Evolutionary conservation across 1,140 invertebrate genomes (phyloP), one percentile per base, ranked within the genome.

Genomic region (Zaprionus lachaisei): DNA sequence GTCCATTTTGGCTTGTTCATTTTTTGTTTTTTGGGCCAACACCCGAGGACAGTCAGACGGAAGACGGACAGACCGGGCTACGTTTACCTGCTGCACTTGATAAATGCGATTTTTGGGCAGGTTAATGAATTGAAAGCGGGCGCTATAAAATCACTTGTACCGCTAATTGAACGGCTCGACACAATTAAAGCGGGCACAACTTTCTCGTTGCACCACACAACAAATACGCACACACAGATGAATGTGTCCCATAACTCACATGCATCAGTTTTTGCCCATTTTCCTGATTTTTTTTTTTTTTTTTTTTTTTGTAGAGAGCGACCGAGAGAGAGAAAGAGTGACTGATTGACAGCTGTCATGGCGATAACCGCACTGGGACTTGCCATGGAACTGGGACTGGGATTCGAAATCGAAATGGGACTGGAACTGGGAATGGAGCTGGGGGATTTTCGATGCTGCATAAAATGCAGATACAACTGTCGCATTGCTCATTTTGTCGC

Each of bases 141-240:
- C 84, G 84, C 81, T 89, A 87, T 75, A 89, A 87, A 89, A 87
- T 87, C 84, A 87, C 84, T 87, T 87, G 84, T 84, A 79, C 69
- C 71, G 81, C 84, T 87, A 87, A 87, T 87, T 87, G 84, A 87
- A 84, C 58, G 38, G 57, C 65, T 58, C 65, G 74, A 55, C 54
- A 66, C 74, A 89, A 81, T 84, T 87, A 87, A 89, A 89, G 68
- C 55, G 54, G 67, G 49, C 51, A 47, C 41, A 79, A 79, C 79
- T 81, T 90, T 87, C 84, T 79, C 81, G 62, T 17, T 44, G 17
- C 47, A 41, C 5, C 38, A 9, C 31, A 34, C 9, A 31, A 31
- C 31, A 31, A 31, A 31, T 11, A 31, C 31, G 9, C 9, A 57
- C 58, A 44, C 24, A 38, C 68, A 34, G 31, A 34, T 34, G 31